Conservation (phyloP, 2,113 vertebrate genomes). For the Dunckerocampus dactyliophorus region DNA sequence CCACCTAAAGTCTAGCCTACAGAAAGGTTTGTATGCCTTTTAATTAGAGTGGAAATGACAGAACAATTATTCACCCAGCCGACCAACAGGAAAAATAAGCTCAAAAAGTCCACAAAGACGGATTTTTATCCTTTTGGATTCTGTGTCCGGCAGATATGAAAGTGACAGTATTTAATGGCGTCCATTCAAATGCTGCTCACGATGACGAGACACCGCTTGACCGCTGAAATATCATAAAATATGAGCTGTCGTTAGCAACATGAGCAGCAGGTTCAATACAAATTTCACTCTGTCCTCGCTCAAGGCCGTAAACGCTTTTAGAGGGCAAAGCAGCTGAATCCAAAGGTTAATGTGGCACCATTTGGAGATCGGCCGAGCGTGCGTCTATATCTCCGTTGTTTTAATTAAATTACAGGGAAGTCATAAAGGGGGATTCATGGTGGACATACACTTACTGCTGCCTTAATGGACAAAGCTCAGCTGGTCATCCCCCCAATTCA, state of each 20-base stretch:
- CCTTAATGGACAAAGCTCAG: conserved; percentile 54
- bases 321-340: conserved; percentile 51
- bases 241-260: conserved; percentile 27
- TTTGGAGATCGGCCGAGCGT: conserved; percentile 53
- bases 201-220: conserved; percentile 16
- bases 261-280: conserved; percentile 19
- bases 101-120: conserved; percentile 11
- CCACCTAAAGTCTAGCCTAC: conserved; percentile 49
- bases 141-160: conserved; percentile 8
- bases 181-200: conserved; percentile 8
- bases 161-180: conserved; percentile 11
- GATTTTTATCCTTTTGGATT: conserved; percentile 10
- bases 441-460: conserved; percentile 44
- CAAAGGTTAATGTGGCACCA: conserved; percentile 66
- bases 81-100: conserved; percentile 24
- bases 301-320: conserved; percentile 53
- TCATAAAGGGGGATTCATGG: conserved; percentile 58
- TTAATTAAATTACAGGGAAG: conserved; percentile 69
- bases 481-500: conserved; percentile 51
- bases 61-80: conserved; percentile 54
- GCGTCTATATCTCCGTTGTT: conserved; percentile 57
- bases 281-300: conserved; percentile 14
- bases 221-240: conserved; percentile 26
- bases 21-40: conserved; percentile 58
- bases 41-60: conserved; percentile 57